These are phyloP conservation scores for Eulemur macaco DNA, from an alignment of 2,113 vertebrate genomes.

Conservation along the genomic window DNA sequence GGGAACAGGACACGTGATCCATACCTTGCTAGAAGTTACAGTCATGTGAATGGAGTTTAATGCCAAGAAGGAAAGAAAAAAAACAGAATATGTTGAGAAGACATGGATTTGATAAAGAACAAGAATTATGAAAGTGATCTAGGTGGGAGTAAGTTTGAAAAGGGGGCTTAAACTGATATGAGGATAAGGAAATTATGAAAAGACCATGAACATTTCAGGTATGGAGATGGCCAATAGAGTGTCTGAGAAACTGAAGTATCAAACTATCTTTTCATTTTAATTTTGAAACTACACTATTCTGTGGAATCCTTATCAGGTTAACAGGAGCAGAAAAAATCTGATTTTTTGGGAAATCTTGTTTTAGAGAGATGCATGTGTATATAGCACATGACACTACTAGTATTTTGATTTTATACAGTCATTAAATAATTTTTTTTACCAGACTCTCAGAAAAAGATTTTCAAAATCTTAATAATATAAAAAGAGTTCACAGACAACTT, in stretches of 20 bases:
- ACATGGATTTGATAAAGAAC: not conserved
- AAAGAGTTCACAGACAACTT: not conserved
- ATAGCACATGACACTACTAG: not conserved
- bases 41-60: not conserved
- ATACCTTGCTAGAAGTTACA: not conserved
- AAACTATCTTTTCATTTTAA: not conserved
- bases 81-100: not conserved
- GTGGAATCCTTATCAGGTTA: not conserved
- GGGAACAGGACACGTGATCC: not conserved
- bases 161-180: not conserved
- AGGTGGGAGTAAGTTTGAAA: not conserved
- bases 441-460: conserved; percentile 14
- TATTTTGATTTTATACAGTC: conserved; percentile 9
- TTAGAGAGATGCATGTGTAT: not conserved
- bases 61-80: not conserved
- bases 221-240: not conserved
- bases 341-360: not conserved
- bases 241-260: not conserved
- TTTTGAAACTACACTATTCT: not conserved
- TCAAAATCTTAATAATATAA: not conserved
- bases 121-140: not conserved
- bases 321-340: not conserved
- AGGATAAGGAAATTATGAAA: not conserved
- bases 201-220: not conserved
- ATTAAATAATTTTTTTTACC: not conserved